A percentile compares a stretch with the other conserved stretches of the same genome.
These are phyloP conservation scores for Misgurnus mizolepis DNA, from an alignment of 2,113 vertebrate genomes.

Conservation along the genomic window DNA sequence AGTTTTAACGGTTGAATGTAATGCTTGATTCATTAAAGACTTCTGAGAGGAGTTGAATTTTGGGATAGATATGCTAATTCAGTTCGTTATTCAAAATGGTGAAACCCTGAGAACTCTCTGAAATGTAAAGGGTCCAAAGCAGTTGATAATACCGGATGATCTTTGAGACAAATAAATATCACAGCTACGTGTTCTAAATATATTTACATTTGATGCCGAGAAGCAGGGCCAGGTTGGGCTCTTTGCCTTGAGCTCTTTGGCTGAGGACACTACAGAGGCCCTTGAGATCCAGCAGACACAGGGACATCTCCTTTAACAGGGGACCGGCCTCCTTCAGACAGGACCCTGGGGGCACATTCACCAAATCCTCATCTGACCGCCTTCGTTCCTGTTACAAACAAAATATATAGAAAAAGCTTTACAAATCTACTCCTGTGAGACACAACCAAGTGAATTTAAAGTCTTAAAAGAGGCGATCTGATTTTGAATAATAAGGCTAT, in stretches of 20 bases:
- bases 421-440: not conserved
- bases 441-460: not conserved
- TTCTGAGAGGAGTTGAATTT: no score
- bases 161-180: no score
- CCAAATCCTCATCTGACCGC: conserved; percentile 69
- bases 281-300: conserved; percentile 90
- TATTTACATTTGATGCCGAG: conserved; percentile 92
- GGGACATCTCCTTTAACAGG: conserved; percentile 91
- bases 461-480: no score
- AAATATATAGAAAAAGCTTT: conserved; percentile 21
- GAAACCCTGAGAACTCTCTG: no score
- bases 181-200: not conserved
- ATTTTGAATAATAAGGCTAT: no score
- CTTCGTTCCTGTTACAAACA: conserved; percentile 73
- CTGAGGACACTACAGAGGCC: conserved; percentile 90
- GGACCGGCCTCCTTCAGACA: conserved; percentile 77
- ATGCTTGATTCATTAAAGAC: no score
- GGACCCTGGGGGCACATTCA: conserved; percentile 55
- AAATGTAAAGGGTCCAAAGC: no score
- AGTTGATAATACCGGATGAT: no score
- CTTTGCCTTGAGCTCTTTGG: conserved; percentile 90
- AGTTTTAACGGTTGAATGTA: no score
- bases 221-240: conserved; percentile 91
- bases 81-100: no score
- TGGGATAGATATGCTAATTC: no score